Percentiles rank a stretch among this genome's conserved stretches.
Evolutionary conservation across 92 coral and sea anemone species (phyloP).

Genomic region (Umimayanthus chanpuru): DNA sequence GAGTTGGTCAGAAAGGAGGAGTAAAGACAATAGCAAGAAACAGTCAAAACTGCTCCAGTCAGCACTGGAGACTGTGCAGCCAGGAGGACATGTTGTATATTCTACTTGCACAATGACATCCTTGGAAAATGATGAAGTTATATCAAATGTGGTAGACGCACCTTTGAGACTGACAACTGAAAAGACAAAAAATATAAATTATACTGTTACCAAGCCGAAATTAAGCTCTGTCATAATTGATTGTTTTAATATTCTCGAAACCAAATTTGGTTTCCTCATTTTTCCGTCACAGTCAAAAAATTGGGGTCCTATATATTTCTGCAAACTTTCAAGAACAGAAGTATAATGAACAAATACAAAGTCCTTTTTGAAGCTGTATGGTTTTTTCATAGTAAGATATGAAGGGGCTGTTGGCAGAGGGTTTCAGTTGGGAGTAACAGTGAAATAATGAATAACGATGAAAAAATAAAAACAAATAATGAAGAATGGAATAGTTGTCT

Average conservation of each 20-base stretch:
- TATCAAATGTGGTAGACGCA: conserved; percentile 34
- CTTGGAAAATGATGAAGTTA: conserved; percentile 65
- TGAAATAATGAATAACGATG: no score
- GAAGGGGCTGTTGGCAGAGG: no score
- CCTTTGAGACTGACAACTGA: conserved; percentile 18
- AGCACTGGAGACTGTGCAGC: conserved; percentile 51
- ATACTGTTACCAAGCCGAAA: conserved; percentile 38
- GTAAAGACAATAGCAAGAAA: conserved; percentile 28
- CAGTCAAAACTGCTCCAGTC: conserved; percentile 58
- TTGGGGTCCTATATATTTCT: conserved; percentile 72
- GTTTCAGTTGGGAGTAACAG: no score
- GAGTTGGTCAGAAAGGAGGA: conserved; percentile 58
- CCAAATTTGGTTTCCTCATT: conserved; percentile 59
- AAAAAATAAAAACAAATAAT: no score
- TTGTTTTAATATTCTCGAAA: conserved; percentile 46
- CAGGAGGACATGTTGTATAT: conserved; percentile 64
- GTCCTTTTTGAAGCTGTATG: not conserved
- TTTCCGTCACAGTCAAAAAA: conserved; percentile 56
- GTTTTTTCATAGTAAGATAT: not conserved
- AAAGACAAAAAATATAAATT: not conserved
- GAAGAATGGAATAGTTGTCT: no score
- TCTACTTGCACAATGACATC: conserved; percentile 68
- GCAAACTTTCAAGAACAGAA: conserved; percentile 46
- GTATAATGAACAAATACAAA: not conserved
- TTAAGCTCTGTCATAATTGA: conserved; percentile 12